phyloP scores from a whole-genome alignment of 2,113 vertebrate genomes.

The Centropristis striata region DNA sequence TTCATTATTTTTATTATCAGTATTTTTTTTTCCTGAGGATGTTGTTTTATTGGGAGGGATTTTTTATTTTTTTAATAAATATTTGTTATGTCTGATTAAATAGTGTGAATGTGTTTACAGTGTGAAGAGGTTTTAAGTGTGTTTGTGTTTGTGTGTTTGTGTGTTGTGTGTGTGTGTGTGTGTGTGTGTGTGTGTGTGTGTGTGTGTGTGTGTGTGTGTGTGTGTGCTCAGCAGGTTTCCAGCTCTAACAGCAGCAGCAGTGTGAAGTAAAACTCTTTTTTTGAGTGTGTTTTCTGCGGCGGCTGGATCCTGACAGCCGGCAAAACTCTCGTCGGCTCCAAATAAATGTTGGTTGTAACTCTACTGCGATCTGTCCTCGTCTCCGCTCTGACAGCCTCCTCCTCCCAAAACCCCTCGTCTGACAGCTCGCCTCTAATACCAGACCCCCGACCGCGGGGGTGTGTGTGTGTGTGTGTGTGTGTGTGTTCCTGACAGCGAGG shows the following conservation, averaged over 20 bases:
- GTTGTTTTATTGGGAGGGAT: too few species aligned
- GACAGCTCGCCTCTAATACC: conserved; percentile 57
- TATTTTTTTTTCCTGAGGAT: too few species aligned
- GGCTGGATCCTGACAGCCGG: conserved; percentile 60
- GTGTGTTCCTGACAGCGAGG: conserved; percentile 61
- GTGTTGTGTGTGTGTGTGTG: too few species aligned
- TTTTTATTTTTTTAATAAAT: too few species aligned
- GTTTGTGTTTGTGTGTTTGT: too few species aligned
- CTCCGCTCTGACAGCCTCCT: conserved; percentile 65
- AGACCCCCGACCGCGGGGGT: conserved; percentile 50
- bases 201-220: too few species aligned
- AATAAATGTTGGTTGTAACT: conserved; percentile 81
- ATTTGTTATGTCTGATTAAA: too few species aligned
- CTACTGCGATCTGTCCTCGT: conserved; percentile 71
- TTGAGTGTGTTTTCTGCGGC: background rate
- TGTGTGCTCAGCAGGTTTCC: background rate
- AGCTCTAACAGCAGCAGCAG: conserved; percentile 18
- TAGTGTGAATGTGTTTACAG: too few species aligned
- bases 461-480: conserved; percentile 4
- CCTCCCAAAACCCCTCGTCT: conserved; percentile 43
- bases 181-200: too few species aligned
- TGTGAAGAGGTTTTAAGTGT: too few species aligned
- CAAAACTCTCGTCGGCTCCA: conserved; percentile 46
- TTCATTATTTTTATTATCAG: too few species aligned
- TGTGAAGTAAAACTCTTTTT: conserved; percentile 45